Conservation (phyloP, 2,888 invertebrate species). For the Eurytoma adleriae region DNA sequence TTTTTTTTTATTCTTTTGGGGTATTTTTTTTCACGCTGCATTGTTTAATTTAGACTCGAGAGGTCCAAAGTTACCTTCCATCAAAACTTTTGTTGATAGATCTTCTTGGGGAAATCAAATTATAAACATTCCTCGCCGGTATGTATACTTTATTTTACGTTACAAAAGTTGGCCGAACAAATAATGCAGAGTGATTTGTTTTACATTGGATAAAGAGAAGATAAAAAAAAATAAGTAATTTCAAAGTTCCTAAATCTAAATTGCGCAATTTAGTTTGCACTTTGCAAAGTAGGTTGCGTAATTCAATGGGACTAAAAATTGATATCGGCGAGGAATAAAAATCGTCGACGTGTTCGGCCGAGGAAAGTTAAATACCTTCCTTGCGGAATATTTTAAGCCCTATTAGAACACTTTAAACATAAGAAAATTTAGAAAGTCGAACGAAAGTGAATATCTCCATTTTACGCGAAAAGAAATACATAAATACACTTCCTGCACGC, state of each 20-base stretch:
- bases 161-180: too few relatives aligned
- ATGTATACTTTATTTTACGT: background rate
- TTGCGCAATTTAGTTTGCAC: too few relatives aligned
- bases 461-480: slow-evolving; percentile 37
- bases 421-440: slow-evolving; percentile 50
- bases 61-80: too few relatives aligned
- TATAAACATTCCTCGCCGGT: background rate
- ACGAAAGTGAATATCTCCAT: slow-evolving; percentile 49
- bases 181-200: too few relatives aligned
- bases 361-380: slow-evolving; percentile 47
- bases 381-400: slow-evolving; percentile 37
- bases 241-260: too few relatives aligned
- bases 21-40: background rate
- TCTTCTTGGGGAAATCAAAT: background rate
- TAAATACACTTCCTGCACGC: slow-evolving; percentile 22
- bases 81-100: background rate
- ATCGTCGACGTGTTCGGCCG: background rate
- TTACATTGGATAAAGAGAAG: too few relatives aligned
- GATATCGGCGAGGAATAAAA: background rate
- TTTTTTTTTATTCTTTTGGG: slow-evolving; percentile 15
- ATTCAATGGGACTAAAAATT: too few relatives aligned
- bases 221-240: too few relatives aligned
- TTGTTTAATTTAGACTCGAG: background rate
- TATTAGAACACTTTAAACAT: slow-evolving; percentile 34
- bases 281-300: too few relatives aligned